phyloP scores from a whole-genome alignment of 92 coral and sea anemone genomes.

The Diadumene lineata region DNA sequence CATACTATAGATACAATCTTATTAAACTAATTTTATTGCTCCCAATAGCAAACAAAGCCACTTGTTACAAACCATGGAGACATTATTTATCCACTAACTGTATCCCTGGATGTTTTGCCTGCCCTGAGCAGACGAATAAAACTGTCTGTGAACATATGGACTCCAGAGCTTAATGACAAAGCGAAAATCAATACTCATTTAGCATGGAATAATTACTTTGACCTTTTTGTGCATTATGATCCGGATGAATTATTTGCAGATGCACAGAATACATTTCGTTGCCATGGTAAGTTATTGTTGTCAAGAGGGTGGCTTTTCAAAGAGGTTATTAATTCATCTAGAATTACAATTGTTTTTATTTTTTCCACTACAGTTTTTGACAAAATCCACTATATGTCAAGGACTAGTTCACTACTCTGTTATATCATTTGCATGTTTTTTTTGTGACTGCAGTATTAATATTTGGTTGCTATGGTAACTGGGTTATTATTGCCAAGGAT shows the following conservation, averaged over 20 bases:
- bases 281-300: conserved; percentile 61
- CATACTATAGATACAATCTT: too few relatives aligned
- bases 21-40: not conserved
- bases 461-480: not conserved
- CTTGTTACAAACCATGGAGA: conserved; percentile 73
- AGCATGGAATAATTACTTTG: conserved; percentile 33
- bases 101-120: conserved; percentile 68
- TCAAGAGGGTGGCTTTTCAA: too few relatives aligned
- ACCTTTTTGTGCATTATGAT: conserved; percentile 55
- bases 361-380: too few relatives aligned
- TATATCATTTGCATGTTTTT: too few relatives aligned
- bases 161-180: conserved; percentile 72
- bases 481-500: not conserved
- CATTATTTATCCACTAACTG: conserved; percentile 76
- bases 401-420: too few relatives aligned
- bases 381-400: too few relatives aligned
- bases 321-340: too few relatives aligned
- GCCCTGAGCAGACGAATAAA: conserved; percentile 73
- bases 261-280: conserved; percentile 64
- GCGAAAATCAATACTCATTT: conserved; percentile 17
- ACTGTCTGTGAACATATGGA: conserved; percentile 86
- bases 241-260: conserved; percentile 68
- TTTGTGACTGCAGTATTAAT: too few relatives aligned
- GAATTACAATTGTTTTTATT: too few relatives aligned
- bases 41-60: conserved; percentile 38